A percentile compares a stretch with the other conserved stretches of the same genome.
Evolutionary conservation across 2,888 invertebrate genomes (phyloP).

Genomic region (Tachina lurida): DNA sequence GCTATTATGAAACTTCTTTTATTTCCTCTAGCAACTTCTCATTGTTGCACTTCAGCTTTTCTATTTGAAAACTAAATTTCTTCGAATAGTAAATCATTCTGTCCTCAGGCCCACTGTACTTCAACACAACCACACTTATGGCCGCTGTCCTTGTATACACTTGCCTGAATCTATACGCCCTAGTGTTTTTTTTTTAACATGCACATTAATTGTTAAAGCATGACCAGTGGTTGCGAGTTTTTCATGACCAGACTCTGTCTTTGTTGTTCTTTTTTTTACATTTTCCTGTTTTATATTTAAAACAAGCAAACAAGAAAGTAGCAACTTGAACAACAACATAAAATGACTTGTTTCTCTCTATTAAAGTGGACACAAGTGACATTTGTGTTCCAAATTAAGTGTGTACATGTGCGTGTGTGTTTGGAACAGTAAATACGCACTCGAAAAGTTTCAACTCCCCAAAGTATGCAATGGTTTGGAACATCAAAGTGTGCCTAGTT

Average conservation of each 20-base stretch:
- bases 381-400: slow-evolving; percentile 33
- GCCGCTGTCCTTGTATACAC: neutral
- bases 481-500: slow-evolving; percentile 32
- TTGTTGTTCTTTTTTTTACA: slow-evolving; percentile 41
- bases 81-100: neutral
- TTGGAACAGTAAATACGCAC: neutral
- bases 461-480: slow-evolving; percentile 30
- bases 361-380: slow-evolving; percentile 58
- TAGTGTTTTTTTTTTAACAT: neutral
- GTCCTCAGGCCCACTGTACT: neutral
- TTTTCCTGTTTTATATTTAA: slow-evolving; percentile 29
- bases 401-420: neutral
- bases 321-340: slow-evolving; percentile 5
- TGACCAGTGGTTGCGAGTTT: slow-evolving; percentile 59
- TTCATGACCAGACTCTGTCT: slow-evolving; percentile 42
- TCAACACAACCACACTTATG: neutral
- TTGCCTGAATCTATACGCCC: neutral
- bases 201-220: slow-evolving; percentile 66
- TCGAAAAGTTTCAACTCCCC: slow-evolving; percentile 26
- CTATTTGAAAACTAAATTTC: too few species aligned
- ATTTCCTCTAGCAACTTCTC: too few species aligned
- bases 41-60: too few species aligned
- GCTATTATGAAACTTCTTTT: too few species aligned
- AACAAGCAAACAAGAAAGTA: slow-evolving; percentile 1
- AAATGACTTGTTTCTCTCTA: slow-evolving; percentile 52